These are phyloP conservation scores for Apotomis capreana DNA, from an alignment of 2,888 invertebrate genomes.

Conservation along the genomic window DNA sequence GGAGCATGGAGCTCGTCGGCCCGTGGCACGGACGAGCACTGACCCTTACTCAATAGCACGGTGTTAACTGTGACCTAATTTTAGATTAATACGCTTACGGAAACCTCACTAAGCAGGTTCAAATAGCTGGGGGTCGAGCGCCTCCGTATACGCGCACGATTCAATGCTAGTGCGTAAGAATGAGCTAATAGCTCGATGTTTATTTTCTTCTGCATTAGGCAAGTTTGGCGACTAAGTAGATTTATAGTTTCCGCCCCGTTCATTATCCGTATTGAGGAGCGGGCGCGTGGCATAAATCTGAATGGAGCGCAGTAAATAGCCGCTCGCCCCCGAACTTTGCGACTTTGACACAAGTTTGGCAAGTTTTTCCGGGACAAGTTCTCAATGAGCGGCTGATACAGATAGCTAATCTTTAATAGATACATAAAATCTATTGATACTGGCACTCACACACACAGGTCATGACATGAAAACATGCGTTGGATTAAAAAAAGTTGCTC, in stretches of 20 bases:
- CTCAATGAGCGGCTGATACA: slow-evolving; percentile 53
- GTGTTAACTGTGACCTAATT: slow-evolving; percentile 82
- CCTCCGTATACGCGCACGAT: slow-evolving; percentile 50
- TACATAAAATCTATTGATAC: slow-evolving; percentile 45
- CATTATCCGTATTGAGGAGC: slow-evolving; percentile 79
- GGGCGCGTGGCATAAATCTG: slow-evolving; percentile 79
- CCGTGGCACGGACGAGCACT: slow-evolving; percentile 57
- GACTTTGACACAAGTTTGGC: slow-evolving; percentile 62
- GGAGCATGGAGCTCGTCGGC: slow-evolving; percentile 37
- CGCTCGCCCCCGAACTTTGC: slow-evolving; percentile 62
- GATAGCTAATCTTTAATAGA: slow-evolving; percentile 46
- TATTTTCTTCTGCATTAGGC: slow-evolving; percentile 73
- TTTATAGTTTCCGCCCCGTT: slow-evolving; percentile 83
- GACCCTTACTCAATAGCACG: slow-evolving; percentile 74
- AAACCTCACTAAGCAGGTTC: slow-evolving; percentile 82
- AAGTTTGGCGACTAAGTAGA: slow-evolving; percentile 79
- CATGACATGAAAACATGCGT: too few species aligned
- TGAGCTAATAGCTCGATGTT: slow-evolving; percentile 67
- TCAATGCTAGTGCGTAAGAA: slow-evolving; percentile 51
- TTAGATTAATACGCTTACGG: slow-evolving; percentile 82
- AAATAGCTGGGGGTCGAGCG: slow-evolving; percentile 70
- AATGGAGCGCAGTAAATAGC: slow-evolving; percentile 74
- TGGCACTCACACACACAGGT: not conserved
- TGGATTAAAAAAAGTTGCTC: not conserved
- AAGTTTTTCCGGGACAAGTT: slow-evolving; percentile 51